A percentile compares a stretch with the other conserved stretches of the same genome.
Evolutionary conservation across 1,140 invertebrate genomes (phyloP).

Genomic region (Drosophila cardini): DNA sequence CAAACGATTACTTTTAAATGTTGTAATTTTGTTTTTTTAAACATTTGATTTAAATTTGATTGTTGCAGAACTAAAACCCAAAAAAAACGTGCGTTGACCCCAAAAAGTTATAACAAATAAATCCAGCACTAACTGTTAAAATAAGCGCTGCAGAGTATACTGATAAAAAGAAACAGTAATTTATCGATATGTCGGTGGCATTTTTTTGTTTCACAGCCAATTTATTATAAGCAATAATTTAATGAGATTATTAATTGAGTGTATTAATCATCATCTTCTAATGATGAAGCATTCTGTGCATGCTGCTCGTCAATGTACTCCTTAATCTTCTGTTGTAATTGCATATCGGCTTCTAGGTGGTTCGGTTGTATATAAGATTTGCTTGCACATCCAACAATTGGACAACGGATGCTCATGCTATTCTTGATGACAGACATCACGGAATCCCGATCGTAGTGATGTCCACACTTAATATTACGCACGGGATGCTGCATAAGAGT

Average conservation of each 20-base stretch:
- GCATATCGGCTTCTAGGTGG: constrained; percentile 27
- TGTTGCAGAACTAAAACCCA: too few relatives aligned
- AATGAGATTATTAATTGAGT: too few relatives aligned
- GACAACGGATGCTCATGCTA: constrained; percentile 38
- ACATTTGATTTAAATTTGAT: background rate
- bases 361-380: constrained; percentile 33
- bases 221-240: background rate
- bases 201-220: background rate
- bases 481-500: constrained; percentile 50
- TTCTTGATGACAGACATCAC: constrained; percentile 39
- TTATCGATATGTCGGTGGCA: constrained; percentile 7
- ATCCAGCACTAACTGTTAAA: too few relatives aligned
- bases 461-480: constrained; percentile 53
- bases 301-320: background rate
- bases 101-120: too few relatives aligned
- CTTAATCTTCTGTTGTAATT: constrained; percentile 5
- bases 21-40: background rate
- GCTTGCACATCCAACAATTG: constrained; percentile 51
- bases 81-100: too few relatives aligned
- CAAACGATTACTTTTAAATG: constrained; percentile 12
- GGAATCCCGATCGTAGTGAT: constrained; percentile 57
- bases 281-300: background rate
- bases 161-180: background rate
- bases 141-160: too few relatives aligned
- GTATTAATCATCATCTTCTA: constrained; percentile 17